These are phyloP conservation scores for Oegoconia quadripuncta DNA, from an alignment of 2,888 invertebrate species.

Conservation along the genomic window DNA sequence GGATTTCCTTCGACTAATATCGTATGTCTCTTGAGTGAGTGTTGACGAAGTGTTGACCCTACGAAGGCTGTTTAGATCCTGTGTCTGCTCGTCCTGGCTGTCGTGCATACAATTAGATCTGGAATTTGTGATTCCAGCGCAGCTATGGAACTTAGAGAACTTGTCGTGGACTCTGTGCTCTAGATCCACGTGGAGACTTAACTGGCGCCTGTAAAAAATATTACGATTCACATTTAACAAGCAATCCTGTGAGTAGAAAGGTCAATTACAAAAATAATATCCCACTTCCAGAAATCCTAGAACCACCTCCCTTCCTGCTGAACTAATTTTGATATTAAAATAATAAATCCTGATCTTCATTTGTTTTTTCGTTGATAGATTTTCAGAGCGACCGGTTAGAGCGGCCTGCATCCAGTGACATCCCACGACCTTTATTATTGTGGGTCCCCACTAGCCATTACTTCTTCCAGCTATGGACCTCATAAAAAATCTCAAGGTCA, in stretches of 20 bases:
- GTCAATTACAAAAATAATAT: not conserved
- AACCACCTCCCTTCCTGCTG: not conserved
- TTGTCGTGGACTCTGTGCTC: conserved; percentile 49
- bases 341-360: too few relatives aligned
- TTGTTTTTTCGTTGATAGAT: too few relatives aligned
- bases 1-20: conserved; percentile 30
- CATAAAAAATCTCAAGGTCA: too few relatives aligned
- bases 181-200: conserved; percentile 50
- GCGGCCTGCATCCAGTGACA: too few relatives aligned
- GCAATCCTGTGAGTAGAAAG: not conserved
- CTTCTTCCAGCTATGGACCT: too few relatives aligned
- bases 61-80: not conserved
- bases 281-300: not conserved
- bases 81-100: not conserved
- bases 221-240: not conserved
- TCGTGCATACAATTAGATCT: conserved; percentile 14
- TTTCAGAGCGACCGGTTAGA: too few relatives aligned
- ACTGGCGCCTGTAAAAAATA: conserved; percentile 43
- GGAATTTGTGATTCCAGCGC: conserved; percentile 39
- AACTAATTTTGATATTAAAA: too few relatives aligned
- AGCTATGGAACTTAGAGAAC: conserved; percentile 53
- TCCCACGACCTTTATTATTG: too few relatives aligned
- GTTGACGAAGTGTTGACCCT: conserved; percentile 12
- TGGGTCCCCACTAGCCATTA: too few relatives aligned
- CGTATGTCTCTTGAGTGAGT: conserved; percentile 18